These are phyloP conservation scores for Sander lucioperca DNA, from an alignment of 2,113 vertebrate species.

Conservation along the genomic window DNA sequence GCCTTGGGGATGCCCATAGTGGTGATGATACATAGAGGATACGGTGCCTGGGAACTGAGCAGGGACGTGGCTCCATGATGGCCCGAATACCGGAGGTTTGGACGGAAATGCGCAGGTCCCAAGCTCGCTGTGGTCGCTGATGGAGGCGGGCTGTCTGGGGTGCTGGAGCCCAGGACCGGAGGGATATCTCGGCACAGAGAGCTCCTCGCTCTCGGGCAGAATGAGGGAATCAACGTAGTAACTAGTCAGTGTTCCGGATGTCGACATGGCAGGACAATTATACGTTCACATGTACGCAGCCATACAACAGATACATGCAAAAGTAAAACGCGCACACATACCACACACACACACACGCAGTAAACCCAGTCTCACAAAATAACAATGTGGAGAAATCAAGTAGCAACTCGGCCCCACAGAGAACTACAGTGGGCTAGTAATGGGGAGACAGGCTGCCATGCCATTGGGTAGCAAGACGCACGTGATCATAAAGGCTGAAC, in stretches of 20 bases:
- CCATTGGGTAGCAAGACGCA: slow-evolving; percentile 89
- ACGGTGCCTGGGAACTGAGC: slow-evolving; percentile 88
- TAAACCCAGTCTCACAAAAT: slow-evolving; percentile 91
- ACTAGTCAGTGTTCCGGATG: slow-evolving; percentile 94
- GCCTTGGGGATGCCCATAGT: slow-evolving; percentile 91
- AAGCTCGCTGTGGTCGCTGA: slow-evolving; percentile 90
- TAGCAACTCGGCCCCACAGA: slow-evolving; percentile 95
- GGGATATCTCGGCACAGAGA: slow-evolving; percentile 88
- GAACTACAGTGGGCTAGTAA: slow-evolving; percentile 96
- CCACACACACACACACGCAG: slow-evolving; percentile 79
- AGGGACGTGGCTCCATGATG: slow-evolving; percentile 93
- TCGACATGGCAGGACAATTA: slow-evolving; percentile 88
- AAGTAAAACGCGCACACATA: slow-evolving; percentile 67
- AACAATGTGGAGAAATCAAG: slow-evolving; percentile 97
- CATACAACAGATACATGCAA: slow-evolving; percentile 75
- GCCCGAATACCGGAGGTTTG: slow-evolving; percentile 90
- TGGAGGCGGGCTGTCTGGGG: slow-evolving; percentile 84
- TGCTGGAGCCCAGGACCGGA: slow-evolving; percentile 87
- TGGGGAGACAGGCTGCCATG: slow-evolving; percentile 87
- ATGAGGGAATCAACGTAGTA: slow-evolving; percentile 98
- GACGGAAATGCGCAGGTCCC: slow-evolving; percentile 93
- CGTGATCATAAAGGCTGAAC: slow-evolving; percentile 92
- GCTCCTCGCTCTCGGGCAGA: slow-evolving; percentile 91
- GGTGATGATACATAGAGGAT: slow-evolving; percentile 89
- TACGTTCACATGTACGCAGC: slow-evolving; percentile 77